These are phyloP conservation scores for Bombus pascuorum DNA, from an alignment of 1,140 invertebrate genomes.

Conservation along the genomic window DNA sequence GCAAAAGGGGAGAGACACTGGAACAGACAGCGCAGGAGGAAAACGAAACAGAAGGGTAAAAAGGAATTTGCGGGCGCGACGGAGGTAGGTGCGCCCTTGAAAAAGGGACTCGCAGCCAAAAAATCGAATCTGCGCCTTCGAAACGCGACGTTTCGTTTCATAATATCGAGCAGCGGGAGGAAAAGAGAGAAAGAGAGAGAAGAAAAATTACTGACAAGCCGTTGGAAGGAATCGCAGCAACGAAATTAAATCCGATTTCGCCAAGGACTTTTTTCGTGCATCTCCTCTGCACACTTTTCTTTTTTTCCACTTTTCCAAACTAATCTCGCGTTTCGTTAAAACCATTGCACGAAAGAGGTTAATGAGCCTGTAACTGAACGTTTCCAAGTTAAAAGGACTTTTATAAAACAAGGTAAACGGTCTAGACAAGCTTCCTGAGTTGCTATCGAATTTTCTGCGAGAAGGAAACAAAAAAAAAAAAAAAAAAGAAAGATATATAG, in stretches of 20 bases:
- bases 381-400: not conserved
- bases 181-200: not conserved
- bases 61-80: not conserved
- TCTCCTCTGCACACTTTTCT: too few species aligned
- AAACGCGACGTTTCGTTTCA: not conserved
- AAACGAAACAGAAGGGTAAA: slow-evolving; percentile 2
- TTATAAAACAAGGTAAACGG: not conserved
- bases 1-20: slow-evolving; percentile 12
- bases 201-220: not conserved
- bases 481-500: not conserved
- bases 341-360: not conserved
- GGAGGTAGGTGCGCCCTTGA: slow-evolving; percentile 5
- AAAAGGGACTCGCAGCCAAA: slow-evolving; percentile 17
- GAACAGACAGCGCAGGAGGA: not conserved
- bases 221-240: not conserved
- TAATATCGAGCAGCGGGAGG: not conserved
- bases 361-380: slow-evolving; percentile 5
- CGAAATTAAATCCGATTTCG: slow-evolving; percentile 39
- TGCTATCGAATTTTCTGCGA: not conserved
- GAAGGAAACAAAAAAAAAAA: not conserved
- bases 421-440: not conserved
- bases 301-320: not conserved
- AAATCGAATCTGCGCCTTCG: slow-evolving; percentile 12
- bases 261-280: not conserved
- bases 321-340: slow-evolving; percentile 29